Percentiles rank a stretch among this genome's conserved stretches.
These are phyloP conservation scores for Sphecodes monilicornis DNA, from an alignment of 2,888 invertebrate species.

Conservation along the genomic window DNA sequence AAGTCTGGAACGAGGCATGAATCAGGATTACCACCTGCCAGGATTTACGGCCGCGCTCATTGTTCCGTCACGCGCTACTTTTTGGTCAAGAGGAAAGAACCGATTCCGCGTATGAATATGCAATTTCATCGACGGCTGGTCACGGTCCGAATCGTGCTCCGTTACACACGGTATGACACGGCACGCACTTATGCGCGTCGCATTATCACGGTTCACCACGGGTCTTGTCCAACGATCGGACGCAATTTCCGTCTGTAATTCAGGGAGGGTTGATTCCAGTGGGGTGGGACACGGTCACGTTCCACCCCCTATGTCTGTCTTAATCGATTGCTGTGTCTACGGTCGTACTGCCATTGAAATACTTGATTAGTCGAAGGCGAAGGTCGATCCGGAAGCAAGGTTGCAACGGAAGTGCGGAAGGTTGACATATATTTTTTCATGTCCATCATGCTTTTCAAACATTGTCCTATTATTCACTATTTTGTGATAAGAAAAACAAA, in stretches of 20 bases:
- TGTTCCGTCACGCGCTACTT: conserved; percentile 54
- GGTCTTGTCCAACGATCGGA: background rate
- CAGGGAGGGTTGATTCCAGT: background rate
- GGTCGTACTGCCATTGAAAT: background rate
- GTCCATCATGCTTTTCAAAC: too few species aligned
- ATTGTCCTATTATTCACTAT: too few species aligned
- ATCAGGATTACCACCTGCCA: conserved; percentile 72
- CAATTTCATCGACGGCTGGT: conserved; percentile 61
- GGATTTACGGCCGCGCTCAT: conserved; percentile 54
- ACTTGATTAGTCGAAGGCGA: background rate
- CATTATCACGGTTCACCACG: background rate
- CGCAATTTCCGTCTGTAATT: background rate
- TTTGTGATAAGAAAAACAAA: too few species aligned
- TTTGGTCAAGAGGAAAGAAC: conserved; percentile 34
- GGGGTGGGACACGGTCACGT: background rate
- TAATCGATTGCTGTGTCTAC: background rate
- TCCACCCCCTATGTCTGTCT: background rate
- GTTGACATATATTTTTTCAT: too few species aligned
- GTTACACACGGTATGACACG: conserved; percentile 1
- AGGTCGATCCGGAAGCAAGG: background rate
- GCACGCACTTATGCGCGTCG: conserved; percentile 8
- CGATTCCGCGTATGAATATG: conserved; percentile 61
- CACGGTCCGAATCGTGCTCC: conserved; percentile 19
- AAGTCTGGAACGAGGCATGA: conserved; percentile 62
- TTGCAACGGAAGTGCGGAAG: background rate